Conservation (phyloP, 37 sponge, comb jelly and placozoan species). For the Halichondria panicea region DNA sequence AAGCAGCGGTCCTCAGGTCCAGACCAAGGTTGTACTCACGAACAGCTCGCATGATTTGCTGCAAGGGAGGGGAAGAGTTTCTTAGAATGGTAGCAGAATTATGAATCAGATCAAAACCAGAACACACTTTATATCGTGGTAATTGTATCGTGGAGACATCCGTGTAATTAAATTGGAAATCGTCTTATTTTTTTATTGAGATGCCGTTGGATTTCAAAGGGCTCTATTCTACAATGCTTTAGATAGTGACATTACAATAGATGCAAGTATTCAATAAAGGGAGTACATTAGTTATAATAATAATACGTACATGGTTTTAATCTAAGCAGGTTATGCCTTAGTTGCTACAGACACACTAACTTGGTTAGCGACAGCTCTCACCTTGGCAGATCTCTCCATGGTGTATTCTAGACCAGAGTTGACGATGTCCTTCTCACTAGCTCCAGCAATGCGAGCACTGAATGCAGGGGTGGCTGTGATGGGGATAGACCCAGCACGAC, state of each 20-base stretch:
- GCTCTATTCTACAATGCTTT: no score
- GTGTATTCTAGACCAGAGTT: slow-evolving; percentile 97
- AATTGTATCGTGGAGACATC: no score
- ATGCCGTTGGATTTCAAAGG: no score
- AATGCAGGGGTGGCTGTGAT: slow-evolving; percentile 83
- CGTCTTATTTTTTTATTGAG: no score
- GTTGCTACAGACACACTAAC: no score
- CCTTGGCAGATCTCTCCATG: slow-evolving; percentile 96
- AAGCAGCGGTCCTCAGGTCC: slow-evolving; percentile 95
- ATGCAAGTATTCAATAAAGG: no score
- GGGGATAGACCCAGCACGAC: slow-evolving; percentile 71
- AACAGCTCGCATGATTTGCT: slow-evolving; percentile 88
- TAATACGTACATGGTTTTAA: no score
- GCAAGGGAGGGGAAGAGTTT: neutral
- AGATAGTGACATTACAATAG: no score
- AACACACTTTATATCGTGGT: slow-evolving; percentile 12
- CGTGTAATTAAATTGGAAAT: no score
- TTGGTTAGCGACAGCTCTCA: slow-evolving; percentile 35
- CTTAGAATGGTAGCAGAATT: neutral
- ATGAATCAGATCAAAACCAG: neutral
- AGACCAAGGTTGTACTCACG: slow-evolving; percentile 89
- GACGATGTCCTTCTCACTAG: slow-evolving; percentile 98
- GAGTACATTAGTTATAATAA: no score
- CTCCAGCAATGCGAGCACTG: slow-evolving; percentile 84
- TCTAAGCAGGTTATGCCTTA: no score